Conservation (phyloP, 2,113 vertebrate species). For the Dendropsophus ebraccatus region DNA sequence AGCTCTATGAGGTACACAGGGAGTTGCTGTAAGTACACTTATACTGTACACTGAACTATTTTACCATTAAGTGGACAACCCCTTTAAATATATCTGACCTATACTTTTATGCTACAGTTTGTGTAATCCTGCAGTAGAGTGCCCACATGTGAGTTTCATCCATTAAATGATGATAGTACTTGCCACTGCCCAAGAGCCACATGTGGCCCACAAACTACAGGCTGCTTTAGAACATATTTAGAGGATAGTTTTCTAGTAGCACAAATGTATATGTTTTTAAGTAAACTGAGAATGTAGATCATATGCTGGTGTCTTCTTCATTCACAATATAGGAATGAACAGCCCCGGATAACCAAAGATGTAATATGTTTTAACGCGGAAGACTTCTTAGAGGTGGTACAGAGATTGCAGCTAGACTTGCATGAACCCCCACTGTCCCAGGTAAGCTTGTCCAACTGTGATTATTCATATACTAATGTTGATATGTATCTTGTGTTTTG, state of each 20-base stretch:
- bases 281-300: not conserved
- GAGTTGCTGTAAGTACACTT: too few species aligned
- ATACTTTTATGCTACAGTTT: not conserved
- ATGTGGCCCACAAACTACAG: not conserved
- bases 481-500: too few species aligned
- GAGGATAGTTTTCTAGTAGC: too few species aligned
- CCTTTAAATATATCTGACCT: not conserved
- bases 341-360: conserved; percentile 98
- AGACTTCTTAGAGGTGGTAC: conserved; percentile 92
- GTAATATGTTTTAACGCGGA: conserved; percentile 97
- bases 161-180: not conserved
- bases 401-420: conserved; percentile 93
- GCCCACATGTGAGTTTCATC: not conserved
- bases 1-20: too few species aligned
- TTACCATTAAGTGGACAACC: too few species aligned
- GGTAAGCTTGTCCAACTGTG: conserved; percentile 69
- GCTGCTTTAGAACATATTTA: too few species aligned
- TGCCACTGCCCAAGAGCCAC: not conserved
- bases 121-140: not conserved
- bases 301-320: not conserved
- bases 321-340: conserved; percentile 78
- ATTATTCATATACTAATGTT: not conserved
- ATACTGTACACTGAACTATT: too few species aligned
- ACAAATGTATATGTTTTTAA: not conserved
- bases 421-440: conserved; percentile 95